Conservation (phyloP, 2,888 invertebrate species). For the Prosopocoilus inquinatus region DNA sequence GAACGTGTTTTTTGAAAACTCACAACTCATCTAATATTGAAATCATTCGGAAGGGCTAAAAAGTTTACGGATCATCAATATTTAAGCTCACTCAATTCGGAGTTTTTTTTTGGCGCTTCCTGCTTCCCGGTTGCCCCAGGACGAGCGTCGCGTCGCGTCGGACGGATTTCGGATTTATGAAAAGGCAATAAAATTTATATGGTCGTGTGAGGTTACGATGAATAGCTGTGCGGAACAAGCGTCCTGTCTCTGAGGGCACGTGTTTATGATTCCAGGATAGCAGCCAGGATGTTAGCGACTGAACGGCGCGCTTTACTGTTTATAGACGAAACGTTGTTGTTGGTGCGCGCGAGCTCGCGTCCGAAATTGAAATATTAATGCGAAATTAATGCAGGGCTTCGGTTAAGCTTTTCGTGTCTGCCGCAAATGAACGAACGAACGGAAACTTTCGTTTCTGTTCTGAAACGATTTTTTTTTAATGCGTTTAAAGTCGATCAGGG, state of each 20-base stretch:
- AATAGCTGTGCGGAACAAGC: constrained; percentile 24
- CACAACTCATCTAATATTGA: no score
- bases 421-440: no score
- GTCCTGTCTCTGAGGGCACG: constrained; percentile 25
- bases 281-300: constrained; percentile 12
- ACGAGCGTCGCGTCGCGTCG: constrained; percentile 19
- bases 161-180: constrained; percentile 31
- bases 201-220: constrained; percentile 30
- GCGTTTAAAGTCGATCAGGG: no score
- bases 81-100: not conserved
- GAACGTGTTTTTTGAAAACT: no score
- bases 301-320: not conserved
- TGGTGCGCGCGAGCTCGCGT: no score
- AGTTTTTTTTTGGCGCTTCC: constrained; percentile 6
- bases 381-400: no score
- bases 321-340: no score
- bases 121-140: constrained; percentile 19
- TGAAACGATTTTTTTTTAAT: no score
- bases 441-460: no score
- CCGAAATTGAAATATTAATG: no score
- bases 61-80: constrained; percentile 1
- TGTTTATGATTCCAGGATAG: constrained; percentile 24
- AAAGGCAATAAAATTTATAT: constrained; percentile 32
- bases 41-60: not conserved
- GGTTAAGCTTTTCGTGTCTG: no score